These are phyloP conservation scores for Onychomys leucogaster DNA, from an alignment of 2,797 vertebrate species.

Conservation along the genomic window DNA sequence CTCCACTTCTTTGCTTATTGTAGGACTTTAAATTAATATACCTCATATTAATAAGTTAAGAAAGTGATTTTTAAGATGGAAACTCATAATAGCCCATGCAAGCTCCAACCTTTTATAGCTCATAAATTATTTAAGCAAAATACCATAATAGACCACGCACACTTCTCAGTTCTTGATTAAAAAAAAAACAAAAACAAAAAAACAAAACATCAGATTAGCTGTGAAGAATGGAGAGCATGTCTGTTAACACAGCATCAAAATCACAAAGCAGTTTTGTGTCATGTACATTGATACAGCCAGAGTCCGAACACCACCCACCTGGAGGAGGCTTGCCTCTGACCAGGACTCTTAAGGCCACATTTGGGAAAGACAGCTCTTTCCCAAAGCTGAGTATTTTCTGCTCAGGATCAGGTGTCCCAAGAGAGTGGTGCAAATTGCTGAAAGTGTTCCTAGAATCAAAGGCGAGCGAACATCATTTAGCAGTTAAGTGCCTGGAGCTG, in stretches of 20 bases:
- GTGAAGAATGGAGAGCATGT: slow-evolving; percentile 5
- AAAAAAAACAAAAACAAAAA: too few relatives aligned
- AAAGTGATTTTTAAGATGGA: slow-evolving; percentile 43
- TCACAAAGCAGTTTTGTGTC: slow-evolving; percentile 6
- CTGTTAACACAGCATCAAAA: slow-evolving; percentile 63
- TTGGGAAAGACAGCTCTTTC: slow-evolving; percentile 61
- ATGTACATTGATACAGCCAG: neutral
- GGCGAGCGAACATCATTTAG: neutral
- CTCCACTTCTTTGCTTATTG: neutral
- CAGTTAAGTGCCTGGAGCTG: neutral
- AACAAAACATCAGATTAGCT: slow-evolving; percentile 52
- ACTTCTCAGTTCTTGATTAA: slow-evolving; percentile 19
- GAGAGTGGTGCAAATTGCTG: neutral
- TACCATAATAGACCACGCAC: neutral
- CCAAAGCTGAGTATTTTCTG: slow-evolving; percentile 20
- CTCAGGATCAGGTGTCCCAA: neutral
- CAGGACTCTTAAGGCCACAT: neutral
- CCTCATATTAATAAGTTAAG: slow-evolving; percentile 34
- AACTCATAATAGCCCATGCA: neutral
- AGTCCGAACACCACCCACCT: slow-evolving; percentile 44
- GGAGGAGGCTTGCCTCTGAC: neutral
- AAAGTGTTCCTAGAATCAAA: slow-evolving; percentile 16
- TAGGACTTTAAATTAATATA: slow-evolving; percentile 47
- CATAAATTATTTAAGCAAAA: slow-evolving; percentile 35
- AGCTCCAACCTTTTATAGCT: slow-evolving; percentile 29